Conservation (phyloP, 2,888 invertebrate species). For the Cephus runcator region DNA sequence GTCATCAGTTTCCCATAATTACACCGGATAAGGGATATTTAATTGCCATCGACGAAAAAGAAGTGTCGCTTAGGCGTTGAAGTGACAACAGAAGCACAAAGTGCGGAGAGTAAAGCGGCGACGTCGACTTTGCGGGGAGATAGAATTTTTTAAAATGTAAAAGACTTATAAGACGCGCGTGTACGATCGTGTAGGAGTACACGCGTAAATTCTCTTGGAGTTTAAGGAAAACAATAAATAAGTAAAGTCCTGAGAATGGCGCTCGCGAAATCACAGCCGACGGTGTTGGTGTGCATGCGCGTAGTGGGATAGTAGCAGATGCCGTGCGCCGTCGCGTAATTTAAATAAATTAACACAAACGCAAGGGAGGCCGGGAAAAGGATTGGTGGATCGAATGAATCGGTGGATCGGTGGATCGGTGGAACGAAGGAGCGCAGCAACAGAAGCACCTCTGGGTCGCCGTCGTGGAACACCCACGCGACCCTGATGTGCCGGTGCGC, state of each 20-base stretch:
- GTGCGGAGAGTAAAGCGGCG: too few species aligned
- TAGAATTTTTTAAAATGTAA: slow-evolving; percentile 6
- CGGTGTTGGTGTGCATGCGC: too few species aligned
- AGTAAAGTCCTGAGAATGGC: slow-evolving; percentile 54
- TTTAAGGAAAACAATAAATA: slow-evolving; percentile 45
- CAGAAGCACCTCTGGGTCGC: slow-evolving; percentile 13
- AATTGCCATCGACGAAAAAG: too few species aligned
- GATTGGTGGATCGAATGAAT: background rate
- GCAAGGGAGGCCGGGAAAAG: slow-evolving; percentile 6
- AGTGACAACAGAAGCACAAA: too few species aligned
- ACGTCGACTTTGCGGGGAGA: background rate
- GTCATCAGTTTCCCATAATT: too few species aligned
- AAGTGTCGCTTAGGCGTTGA: too few species aligned
- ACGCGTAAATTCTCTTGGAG: too few species aligned
- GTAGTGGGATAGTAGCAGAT: too few species aligned
- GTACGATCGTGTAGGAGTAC: too few species aligned
- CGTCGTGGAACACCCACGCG: slow-evolving; percentile 55
- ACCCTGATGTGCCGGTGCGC: slow-evolving; percentile 42
- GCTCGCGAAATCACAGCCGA: slow-evolving; percentile 1
- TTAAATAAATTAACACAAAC: slow-evolving; percentile 59
- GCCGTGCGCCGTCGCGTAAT: slow-evolving; percentile 33
- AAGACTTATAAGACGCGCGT: slow-evolving; percentile 10
- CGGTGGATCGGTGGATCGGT: slow-evolving; percentile 14
- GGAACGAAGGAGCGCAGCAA: slow-evolving; percentile 18
- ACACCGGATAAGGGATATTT: too few species aligned